Percentiles rank a stretch among this genome's conserved stretches.
phyloP scores from a whole-genome alignment of 2,113 vertebrate species.

The Etheostoma cragini region DNA sequence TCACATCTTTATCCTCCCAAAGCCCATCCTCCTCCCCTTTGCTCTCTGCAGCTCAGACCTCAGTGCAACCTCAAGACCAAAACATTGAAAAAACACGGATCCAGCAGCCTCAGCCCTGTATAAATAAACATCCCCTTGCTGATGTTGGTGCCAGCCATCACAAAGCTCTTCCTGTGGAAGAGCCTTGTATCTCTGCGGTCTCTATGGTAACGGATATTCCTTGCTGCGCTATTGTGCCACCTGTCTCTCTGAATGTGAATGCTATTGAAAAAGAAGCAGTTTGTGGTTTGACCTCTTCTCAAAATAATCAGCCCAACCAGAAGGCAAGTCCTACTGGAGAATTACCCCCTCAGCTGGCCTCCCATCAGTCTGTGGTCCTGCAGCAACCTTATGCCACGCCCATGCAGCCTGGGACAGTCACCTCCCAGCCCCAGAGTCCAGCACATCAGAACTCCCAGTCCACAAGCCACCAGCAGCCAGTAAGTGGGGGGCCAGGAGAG shows the following conservation, averaged over 20 bases:
- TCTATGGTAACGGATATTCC: constrained; percentile 82
- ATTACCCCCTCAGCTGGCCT: constrained; percentile 64
- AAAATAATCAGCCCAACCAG: constrained; percentile 50
- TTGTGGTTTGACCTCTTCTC: constrained; percentile 52
- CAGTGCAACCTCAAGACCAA: constrained; percentile 50
- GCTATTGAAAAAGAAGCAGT: constrained; percentile 25
- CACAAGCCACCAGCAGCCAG: constrained; percentile 66
- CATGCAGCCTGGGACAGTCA: constrained; percentile 63
- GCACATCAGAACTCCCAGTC: constrained; percentile 71
- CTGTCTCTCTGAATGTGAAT: constrained; percentile 75
- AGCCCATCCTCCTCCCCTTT: constrained; percentile 42
- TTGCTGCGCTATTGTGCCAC: constrained; percentile 80
- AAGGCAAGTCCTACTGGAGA: constrained; percentile 64
- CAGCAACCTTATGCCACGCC: constrained; percentile 82
- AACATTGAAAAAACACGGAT: constrained; percentile 45
- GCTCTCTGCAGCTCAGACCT: constrained; percentile 47
- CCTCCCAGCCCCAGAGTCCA: constrained; percentile 80
- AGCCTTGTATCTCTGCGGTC: constrained; percentile 72
- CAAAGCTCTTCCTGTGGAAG: constrained; percentile 62
- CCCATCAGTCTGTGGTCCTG: constrained; percentile 80
- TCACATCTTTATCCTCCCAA: constrained; percentile 64
- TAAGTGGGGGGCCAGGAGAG: constrained; percentile 79
- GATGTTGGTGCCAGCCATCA: constrained; percentile 20
- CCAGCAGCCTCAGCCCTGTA: constrained; percentile 66
- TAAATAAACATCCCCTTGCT: constrained; percentile 22